Evolutionary conservation across 2,888 invertebrate species (phyloP).

Genomic region (Pecten maximus): DNA sequence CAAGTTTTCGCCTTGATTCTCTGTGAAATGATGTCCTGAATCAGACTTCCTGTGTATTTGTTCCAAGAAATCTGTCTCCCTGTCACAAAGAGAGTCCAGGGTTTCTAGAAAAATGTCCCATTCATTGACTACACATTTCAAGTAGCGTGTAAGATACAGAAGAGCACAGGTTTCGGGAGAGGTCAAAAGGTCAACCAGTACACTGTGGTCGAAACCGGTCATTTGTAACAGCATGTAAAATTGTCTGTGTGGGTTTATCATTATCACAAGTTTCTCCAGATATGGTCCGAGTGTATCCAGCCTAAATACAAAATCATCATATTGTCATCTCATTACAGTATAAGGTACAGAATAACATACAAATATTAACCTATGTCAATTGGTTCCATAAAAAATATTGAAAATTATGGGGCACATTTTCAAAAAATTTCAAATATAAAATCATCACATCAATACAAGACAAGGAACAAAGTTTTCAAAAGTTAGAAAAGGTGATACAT

Average conservation of each 20-base stretch:
- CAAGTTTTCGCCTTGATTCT: background rate
- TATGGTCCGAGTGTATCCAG: background rate
- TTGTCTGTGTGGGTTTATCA: slow-evolving; percentile 59
- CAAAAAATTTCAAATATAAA: no score
- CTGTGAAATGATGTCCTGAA: background rate
- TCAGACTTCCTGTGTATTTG: background rate
- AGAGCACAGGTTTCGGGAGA: slow-evolving; percentile 78
- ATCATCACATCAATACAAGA: no score
- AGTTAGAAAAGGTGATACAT: no score
- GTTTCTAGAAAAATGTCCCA: slow-evolving; percentile 65
- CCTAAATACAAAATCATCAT: background rate
- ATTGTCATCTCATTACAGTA: background rate
- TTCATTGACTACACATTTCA: slow-evolving; percentile 63
- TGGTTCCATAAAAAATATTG: no score
- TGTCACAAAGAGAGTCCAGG: background rate
- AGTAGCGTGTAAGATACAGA: slow-evolving; percentile 66
- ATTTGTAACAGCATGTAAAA: slow-evolving; percentile 63
- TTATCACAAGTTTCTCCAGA: background rate
- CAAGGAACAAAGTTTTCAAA: no score
- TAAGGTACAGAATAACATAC: no score
- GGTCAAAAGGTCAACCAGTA: slow-evolving; percentile 73
- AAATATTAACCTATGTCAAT: no score
- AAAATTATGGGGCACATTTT: no score
- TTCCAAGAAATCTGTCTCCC: background rate
- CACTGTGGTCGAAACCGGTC: slow-evolving; percentile 66